Evolutionary conservation across 2,888 invertebrate genomes (phyloP), one percentile per base, ranked within the genome.

Genomic region (Salticus scenicus): DNA sequence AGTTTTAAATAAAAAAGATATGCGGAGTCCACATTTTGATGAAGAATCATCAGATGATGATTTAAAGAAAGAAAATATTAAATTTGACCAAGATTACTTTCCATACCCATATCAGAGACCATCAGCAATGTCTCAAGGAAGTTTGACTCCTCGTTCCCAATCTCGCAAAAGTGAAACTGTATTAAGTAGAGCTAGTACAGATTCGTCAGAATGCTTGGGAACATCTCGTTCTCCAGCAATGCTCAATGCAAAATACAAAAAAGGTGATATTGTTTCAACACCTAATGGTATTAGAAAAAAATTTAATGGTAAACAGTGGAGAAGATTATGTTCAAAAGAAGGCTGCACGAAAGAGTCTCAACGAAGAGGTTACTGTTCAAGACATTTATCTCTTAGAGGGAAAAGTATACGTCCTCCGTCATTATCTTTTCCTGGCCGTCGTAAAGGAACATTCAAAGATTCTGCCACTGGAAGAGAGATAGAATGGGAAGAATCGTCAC

Each of bases 221-320:
- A 85, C 80, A 31, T 82, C 70, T 87, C 92, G 95, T 93, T 96
- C 96, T 93, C 96, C 97, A 93, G 96, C 96, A 91, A 96, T 96
- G 89, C 97, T 97, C 89, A 97, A 97, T 91, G 97, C 97, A 92
- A 97, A 97, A 92, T 97, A 97, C 92, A 97, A 97, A 92, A 99
- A 99, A 92, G 99, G 99, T 89, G 98, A 99, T 92, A 96, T 98
- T 80, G 97, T 97, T 42, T 95, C 95, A 4, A 97, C 97, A 71
- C 96, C 97, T 2, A 97, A 96, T 89, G 99, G 99, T 88, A 98
- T 99, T 90, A 93, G 98, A 17, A 99, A 99, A 93, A 99, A 99
- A 93, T 99, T 98, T 92, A 99, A 99, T 93, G 99, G 99, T 47
- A 99, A 99, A 92, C 99, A 99, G 91, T 99, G 99, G 99, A 94